A percentile compares a stretch with the other conserved stretches of the same genome.
phyloP scores from a whole-genome alignment of 2,113 vertebrate genomes.

The Bos javanicus region DNA sequence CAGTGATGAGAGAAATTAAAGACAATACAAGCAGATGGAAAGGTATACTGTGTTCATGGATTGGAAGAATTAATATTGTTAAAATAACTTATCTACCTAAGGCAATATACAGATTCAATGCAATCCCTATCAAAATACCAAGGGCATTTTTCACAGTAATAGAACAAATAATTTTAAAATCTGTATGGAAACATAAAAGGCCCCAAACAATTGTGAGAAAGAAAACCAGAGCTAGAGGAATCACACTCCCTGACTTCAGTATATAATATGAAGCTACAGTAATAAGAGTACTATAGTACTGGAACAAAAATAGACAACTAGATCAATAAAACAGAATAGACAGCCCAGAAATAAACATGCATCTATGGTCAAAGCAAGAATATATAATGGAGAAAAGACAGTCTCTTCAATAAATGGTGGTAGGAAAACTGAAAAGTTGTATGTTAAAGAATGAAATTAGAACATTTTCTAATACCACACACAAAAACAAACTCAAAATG shows the following conservation, averaged over 20 bases:
- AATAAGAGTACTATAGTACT: neutral
- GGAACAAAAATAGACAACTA: neutral
- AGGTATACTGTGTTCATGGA: neutral
- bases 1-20: neutral
- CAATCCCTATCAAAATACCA: neutral
- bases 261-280: neutral
- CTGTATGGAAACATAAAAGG: neutral
- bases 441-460: neutral
- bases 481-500: neutral
- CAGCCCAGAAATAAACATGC: neutral
- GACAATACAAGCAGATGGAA: neutral
- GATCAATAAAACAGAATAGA: neutral
- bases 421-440: neutral
- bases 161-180: neutral
- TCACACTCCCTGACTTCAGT: neutral
- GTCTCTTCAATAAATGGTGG: neutral
- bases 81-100: neutral
- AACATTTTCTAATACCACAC: neutral
- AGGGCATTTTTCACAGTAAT: neutral
- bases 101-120: neutral
- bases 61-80: neutral
- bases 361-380: neutral
- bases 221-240: neutral
- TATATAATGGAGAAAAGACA: neutral
- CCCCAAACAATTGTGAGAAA: neutral